Evolutionary conservation across 1,140 invertebrate species (phyloP).

Genomic region (Sycophaga agraensis): DNA sequence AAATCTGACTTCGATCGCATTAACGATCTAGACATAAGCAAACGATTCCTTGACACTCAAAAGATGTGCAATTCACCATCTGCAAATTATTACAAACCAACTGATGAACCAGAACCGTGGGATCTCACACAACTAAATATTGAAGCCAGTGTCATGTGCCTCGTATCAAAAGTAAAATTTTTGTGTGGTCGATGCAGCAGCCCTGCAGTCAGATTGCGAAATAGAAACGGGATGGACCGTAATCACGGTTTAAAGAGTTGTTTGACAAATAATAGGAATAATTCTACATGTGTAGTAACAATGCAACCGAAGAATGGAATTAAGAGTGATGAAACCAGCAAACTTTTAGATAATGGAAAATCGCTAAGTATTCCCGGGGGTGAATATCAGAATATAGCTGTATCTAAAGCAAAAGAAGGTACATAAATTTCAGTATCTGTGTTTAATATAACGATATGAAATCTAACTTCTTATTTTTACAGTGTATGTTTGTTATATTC

Average conservation of each 20-base stretch:
- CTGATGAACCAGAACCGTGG: slow-evolving; percentile 84
- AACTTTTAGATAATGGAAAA: slow-evolving; percentile 44
- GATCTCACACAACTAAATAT: slow-evolving; percentile 87
- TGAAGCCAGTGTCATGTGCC: slow-evolving; percentile 84
- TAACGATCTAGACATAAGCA: slow-evolving; percentile 45
- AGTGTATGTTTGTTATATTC: background rate
- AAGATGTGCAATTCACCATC: slow-evolving; percentile 76
- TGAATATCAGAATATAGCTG: slow-evolving; percentile 41
- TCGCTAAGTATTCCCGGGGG: slow-evolving; percentile 34
- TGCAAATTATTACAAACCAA: slow-evolving; percentile 79
- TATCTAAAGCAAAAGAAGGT: slow-evolving; percentile 55
- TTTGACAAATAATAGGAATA: slow-evolving; percentile 40
- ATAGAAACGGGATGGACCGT: slow-evolving; percentile 48
- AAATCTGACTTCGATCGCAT: slow-evolving; percentile 37
- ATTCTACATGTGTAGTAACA: slow-evolving; percentile 45
- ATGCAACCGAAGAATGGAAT: slow-evolving; percentile 52
- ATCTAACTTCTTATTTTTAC: slow-evolving; percentile 12
- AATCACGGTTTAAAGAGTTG: slow-evolving; percentile 48
- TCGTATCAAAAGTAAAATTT: slow-evolving; percentile 79
- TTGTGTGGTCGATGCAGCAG: slow-evolving; percentile 72
- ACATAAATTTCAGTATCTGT: slow-evolving; percentile 7
- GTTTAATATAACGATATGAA: too few relatives aligned
- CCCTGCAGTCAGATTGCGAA: slow-evolving; percentile 66
- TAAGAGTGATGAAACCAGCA: slow-evolving; percentile 51
- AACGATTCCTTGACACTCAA: slow-evolving; percentile 69